phyloP scores from a whole-genome alignment of 1,140 invertebrate genomes.

The Pseudomyrmex pallidus region DNA sequence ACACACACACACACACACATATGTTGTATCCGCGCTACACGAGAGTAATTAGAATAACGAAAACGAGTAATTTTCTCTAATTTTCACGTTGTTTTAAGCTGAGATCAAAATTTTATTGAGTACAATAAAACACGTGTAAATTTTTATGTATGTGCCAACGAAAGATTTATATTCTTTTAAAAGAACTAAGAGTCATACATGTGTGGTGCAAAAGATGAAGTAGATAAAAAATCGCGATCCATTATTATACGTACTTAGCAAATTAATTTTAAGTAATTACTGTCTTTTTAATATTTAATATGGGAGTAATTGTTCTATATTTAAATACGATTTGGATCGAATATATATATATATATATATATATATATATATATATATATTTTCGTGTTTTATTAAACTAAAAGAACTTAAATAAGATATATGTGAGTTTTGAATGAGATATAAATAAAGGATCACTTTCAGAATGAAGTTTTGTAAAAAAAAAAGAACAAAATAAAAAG shows the following conservation, averaged over 20 bases:
- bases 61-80: neutral
- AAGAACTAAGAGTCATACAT: neutral
- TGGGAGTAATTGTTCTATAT: conserved; percentile 22
- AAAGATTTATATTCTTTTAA: conserved; percentile 22
- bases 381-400: neutral
- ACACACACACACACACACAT: too few relatives aligned
- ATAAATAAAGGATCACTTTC: neutral
- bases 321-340: neutral
- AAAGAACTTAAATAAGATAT: neutral
- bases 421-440: too few relatives aligned
- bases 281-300: conserved; percentile 34
- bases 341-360: too few relatives aligned
- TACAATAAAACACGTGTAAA: neutral
- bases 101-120: conserved; percentile 8
- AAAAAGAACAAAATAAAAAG: neutral
- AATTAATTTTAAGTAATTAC: conserved; percentile 29
- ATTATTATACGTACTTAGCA: conserved; percentile 22
- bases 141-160: neutral
- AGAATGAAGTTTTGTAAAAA: neutral
- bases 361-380: too few relatives aligned
- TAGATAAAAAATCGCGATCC: conserved; percentile 1
- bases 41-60: conserved; percentile 31
- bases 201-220: too few relatives aligned
- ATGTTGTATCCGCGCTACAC: too few relatives aligned
- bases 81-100: neutral